Percentiles rank a stretch among this genome's conserved stretches.
Evolutionary conservation across 2,888 invertebrate species (phyloP).

Genomic region (Anticlea derivata): DNA sequence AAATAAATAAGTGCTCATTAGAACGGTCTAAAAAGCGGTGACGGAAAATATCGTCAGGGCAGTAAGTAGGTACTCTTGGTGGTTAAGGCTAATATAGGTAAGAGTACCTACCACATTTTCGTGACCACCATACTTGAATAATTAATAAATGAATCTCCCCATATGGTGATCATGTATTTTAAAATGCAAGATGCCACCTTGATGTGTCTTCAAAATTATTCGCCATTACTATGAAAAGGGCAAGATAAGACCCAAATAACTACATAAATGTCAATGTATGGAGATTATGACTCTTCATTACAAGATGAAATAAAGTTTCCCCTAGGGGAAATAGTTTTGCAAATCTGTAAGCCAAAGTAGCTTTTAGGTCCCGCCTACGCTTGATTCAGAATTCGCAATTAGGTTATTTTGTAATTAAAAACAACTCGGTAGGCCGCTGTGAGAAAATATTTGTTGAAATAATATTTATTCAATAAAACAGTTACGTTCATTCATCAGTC

Average conservation of each 20-base stretch:
- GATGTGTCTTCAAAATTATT: conserved; percentile 37
- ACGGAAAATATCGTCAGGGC: too few relatives aligned
- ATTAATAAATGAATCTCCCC: conserved; percentile 1
- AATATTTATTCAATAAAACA: neutral
- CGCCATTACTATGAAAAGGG: conserved; percentile 34
- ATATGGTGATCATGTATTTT: conserved; percentile 3
- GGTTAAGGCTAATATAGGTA: too few relatives aligned
- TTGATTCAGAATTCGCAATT: neutral
- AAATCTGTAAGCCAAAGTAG: neutral
- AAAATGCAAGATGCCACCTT: conserved; percentile 21
- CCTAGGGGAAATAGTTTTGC: neutral
- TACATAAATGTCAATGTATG: conserved; percentile 47
- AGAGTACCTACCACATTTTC: too few relatives aligned
- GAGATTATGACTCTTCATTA: neutral
- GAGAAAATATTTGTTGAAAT: neutral
- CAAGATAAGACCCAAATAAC: conserved; percentile 38
- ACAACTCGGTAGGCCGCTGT: neutral
- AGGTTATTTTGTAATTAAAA: neutral
- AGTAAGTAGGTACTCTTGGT: too few relatives aligned
- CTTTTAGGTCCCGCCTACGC: neutral
- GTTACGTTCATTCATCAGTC: too few relatives aligned
- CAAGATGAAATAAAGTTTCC: neutral
- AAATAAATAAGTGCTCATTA: too few relatives aligned
- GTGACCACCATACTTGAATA: neutral
- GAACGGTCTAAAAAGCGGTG: too few relatives aligned